A percentile compares a stretch with the other conserved stretches of the same genome.
Evolutionary conservation across 2,888 invertebrate genomes (phyloP).

Genomic region (Trissoscelio sp.): DNA sequence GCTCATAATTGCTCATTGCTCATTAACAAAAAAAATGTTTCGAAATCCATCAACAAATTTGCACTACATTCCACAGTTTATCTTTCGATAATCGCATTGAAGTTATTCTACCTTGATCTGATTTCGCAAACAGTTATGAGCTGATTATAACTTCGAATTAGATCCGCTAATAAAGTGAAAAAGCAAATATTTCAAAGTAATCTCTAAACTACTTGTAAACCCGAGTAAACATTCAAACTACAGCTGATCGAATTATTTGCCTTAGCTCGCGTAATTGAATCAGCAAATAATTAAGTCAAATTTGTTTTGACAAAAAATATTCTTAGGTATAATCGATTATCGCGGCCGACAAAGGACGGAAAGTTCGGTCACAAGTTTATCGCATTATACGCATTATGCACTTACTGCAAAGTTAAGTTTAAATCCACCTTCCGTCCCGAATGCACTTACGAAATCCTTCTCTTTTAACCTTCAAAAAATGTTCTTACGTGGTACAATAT

Average conservation of each 20-base stretch:
- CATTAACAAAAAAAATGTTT: too few relatives aligned
- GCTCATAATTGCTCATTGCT: too few relatives aligned
- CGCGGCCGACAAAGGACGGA: neutral
- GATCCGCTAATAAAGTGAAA: conserved; percentile 24
- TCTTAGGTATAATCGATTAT: conserved; percentile 9
- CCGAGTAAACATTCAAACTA: conserved; percentile 2
- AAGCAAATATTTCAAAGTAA: conserved; percentile 14
- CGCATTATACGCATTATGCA: neutral
- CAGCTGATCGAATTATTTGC: conserved; percentile 18
- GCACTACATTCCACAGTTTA: too few relatives aligned
- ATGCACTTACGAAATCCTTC: too few relatives aligned
- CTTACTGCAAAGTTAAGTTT: conserved; percentile 28
- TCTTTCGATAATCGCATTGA: conserved; percentile 12
- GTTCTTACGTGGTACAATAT: too few relatives aligned
- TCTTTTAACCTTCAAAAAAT: too few relatives aligned
- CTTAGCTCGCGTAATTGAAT: conserved; percentile 3
- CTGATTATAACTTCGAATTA: conserved; percentile 24
- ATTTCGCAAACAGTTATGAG: conserved; percentile 22
- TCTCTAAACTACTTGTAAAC: conserved; percentile 16
- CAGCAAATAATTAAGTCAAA: conserved; percentile 25
- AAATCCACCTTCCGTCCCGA: conserved; percentile 30
- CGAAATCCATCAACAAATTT: too few relatives aligned
- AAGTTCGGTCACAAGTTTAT: conserved; percentile 15
- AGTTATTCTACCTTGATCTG: neutral
- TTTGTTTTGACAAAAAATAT: conserved; percentile 18